Percentiles rank a stretch among this genome's conserved stretches.
These are phyloP conservation scores for Ceratosolen fusciceps DNA, from an alignment of 1,140 invertebrate species.

Conservation along the genomic window DNA sequence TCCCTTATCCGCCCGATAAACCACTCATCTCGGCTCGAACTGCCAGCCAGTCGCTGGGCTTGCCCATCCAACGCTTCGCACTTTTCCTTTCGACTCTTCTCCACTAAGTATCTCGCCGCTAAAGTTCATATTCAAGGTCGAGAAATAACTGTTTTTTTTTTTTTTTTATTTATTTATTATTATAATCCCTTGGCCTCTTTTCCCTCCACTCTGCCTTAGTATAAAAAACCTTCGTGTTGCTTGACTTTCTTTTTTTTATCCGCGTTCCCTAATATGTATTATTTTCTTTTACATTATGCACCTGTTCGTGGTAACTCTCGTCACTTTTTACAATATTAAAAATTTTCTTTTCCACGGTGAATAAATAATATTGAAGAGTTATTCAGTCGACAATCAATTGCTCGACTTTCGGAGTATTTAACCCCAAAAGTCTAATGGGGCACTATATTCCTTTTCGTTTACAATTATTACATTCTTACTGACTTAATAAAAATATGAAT, in stretches of 20 bases:
- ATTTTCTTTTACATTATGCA: slow-evolving; percentile 33
- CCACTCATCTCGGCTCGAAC: background rate
- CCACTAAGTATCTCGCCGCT: slow-evolving; percentile 44
- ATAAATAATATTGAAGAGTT: background rate
- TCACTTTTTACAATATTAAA: background rate
- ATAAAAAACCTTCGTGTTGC: too few species aligned
- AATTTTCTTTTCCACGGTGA: background rate
- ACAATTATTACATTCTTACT: too few species aligned
- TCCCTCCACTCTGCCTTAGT: too few species aligned
- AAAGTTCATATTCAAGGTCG: slow-evolving; percentile 23
- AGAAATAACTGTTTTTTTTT: background rate
- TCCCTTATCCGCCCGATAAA: background rate
- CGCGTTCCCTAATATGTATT: background rate
- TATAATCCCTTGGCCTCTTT: too few species aligned
- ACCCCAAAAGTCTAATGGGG: too few species aligned
- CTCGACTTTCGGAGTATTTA: too few species aligned
- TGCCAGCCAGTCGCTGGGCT: background rate
- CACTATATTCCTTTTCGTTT: too few species aligned
- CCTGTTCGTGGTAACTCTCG: background rate
- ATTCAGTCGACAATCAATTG: background rate
- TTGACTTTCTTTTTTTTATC: background rate
- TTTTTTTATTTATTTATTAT: too few species aligned
- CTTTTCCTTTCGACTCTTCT: slow-evolving; percentile 49
- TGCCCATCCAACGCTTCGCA: slow-evolving; percentile 30
- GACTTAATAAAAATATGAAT: too few species aligned